Percentiles rank a stretch among this genome's conserved stretches.
Conservation (phyloP, 2,113 vertebrate genomes). For the Sphyrna mokarran region DNA sequence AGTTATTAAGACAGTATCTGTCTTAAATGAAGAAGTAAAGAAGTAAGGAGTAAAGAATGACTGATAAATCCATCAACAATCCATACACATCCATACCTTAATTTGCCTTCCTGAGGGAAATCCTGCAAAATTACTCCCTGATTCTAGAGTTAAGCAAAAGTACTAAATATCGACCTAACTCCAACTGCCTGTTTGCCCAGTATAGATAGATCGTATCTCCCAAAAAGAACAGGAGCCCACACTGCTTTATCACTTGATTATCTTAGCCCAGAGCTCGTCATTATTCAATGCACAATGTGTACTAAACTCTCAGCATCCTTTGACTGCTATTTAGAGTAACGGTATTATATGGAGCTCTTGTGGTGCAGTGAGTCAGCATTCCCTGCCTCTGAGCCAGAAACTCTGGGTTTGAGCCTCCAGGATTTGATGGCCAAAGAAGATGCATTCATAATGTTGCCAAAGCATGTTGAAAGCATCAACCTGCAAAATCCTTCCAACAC, state of each 20-base stretch:
- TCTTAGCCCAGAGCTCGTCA: not conserved
- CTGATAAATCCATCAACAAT: not conserved
- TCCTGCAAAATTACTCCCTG: not conserved
- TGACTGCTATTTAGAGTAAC: conserved; percentile 38
- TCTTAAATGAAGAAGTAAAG: not conserved
- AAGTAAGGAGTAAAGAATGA: not conserved
- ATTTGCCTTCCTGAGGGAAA: not conserved
- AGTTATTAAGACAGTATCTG: no score
- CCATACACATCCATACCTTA: not conserved
- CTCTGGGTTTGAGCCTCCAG: not conserved
- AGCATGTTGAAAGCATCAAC: not conserved
- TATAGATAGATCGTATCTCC: not conserved
- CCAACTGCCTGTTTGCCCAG: not conserved
- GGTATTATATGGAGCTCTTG: not conserved
- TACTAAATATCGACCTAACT: not conserved
- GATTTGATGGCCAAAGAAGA: no score
- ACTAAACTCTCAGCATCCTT: conserved; percentile 32
- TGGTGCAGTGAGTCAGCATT: not conserved
- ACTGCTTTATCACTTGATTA: not conserved
- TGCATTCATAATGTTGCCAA: not conserved
- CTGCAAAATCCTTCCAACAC: not conserved
- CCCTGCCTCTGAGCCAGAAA: not conserved
- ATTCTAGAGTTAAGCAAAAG: not conserved
- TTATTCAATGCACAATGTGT: not conserved
- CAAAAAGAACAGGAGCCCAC: not conserved